A percentile compares a stretch with the other conserved stretches of the same genome.
Conservation (phyloP, 2,888 invertebrate species). For the Andrena hattorfiana region DNA sequence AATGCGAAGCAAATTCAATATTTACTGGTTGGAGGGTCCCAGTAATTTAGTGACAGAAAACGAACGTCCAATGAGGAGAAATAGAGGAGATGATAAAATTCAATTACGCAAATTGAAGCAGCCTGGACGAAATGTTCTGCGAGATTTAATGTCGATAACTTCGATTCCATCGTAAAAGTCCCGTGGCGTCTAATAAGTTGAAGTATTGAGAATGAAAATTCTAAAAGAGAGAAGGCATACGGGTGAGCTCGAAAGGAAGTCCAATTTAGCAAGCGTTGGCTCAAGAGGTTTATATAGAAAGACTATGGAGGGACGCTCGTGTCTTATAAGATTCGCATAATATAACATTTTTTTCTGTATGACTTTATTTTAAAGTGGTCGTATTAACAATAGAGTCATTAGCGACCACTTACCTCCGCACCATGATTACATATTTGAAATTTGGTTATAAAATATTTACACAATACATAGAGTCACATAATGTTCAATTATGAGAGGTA, state of each 20-base stretch:
- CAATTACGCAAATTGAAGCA: conserved; percentile 60
- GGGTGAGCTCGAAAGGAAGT: too few relatives aligned
- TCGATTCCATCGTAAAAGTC: conserved; percentile 26
- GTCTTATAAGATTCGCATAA: conserved; percentile 33
- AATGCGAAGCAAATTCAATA: conserved; percentile 29
- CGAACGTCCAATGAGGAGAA: conserved; percentile 3
- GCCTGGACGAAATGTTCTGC: conserved; percentile 6
- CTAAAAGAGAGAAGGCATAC: neutral
- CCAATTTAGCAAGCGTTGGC: too few relatives aligned
- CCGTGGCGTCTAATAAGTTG: conserved; percentile 39
- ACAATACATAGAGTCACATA: too few relatives aligned
- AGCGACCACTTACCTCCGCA: too few relatives aligned
- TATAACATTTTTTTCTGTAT: conserved; percentile 19
- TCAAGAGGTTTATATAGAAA: too few relatives aligned
- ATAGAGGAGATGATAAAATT: conserved; percentile 31
- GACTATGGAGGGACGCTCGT: neutral
- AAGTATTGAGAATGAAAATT: conserved; percentile 17
- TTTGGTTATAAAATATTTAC: too few relatives aligned
- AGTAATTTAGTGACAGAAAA: conserved; percentile 58
- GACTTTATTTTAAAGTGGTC: too few relatives aligned
- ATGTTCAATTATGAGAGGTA: too few relatives aligned
- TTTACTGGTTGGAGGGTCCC: conserved; percentile 8
- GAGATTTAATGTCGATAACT: conserved; percentile 32
- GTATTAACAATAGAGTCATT: too few relatives aligned
- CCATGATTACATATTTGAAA: too few relatives aligned